Percentiles rank a stretch among this genome's conserved stretches.
These are phyloP conservation scores for Camponotus fellah DNA, from an alignment of 2,888 invertebrate genomes.

Conservation along the genomic window DNA sequence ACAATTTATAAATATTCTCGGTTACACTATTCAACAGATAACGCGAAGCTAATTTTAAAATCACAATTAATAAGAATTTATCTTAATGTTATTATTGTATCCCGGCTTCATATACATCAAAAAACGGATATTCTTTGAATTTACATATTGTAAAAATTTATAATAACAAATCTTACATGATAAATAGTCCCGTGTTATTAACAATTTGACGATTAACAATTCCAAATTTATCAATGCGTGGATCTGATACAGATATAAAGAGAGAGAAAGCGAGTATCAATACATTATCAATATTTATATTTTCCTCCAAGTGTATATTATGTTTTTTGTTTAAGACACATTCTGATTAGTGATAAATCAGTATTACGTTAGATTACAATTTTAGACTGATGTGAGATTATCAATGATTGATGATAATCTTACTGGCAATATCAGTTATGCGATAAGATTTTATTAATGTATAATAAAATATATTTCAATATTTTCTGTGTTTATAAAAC, in stretches of 20 bases:
- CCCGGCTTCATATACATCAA: neutral
- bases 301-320: neutral
- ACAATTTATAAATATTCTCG: constrained; percentile 37
- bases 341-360: neutral
- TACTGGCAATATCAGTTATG: neutral
- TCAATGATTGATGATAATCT: neutral
- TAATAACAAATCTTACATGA: neutral
- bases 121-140: neutral
- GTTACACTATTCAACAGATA: neutral
- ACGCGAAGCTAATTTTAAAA: neutral
- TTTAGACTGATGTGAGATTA: neutral
- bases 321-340: neutral
- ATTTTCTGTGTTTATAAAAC: neutral
- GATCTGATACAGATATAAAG: neutral
- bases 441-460: neutral
- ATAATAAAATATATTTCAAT: neutral
- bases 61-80: neutral
- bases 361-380: neutral
- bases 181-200: neutral
- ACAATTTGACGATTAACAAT: neutral
- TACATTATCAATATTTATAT: neutral
- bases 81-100: neutral
- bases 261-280: neutral
- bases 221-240: neutral
- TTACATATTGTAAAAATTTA: neutral